Evolutionary conservation across 2,797 vertebrate species (phyloP).

Genomic region (Pseudochirops cupreus): DNA sequence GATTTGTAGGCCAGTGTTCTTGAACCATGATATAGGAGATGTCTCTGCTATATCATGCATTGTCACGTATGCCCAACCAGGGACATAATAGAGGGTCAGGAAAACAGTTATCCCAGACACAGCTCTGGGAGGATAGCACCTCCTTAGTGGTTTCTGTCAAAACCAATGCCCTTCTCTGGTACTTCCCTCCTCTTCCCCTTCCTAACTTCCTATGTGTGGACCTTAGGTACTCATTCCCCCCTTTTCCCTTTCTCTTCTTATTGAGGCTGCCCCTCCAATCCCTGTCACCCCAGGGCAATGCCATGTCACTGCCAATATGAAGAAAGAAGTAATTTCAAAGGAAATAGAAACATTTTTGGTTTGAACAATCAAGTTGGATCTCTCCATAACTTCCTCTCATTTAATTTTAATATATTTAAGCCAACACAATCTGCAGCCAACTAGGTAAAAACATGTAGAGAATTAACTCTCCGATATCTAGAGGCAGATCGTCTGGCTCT

Average conservation of each 20-base stretch:
- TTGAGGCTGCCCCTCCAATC: background rate
- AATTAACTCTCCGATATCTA: background rate
- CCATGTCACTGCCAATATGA: background rate
- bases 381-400: background rate
- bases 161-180: background rate
- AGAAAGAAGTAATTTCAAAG: background rate
- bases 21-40: background rate
- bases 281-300: background rate
- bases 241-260: background rate
- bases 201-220: background rate
- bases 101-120: background rate
- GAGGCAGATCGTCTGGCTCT: background rate
- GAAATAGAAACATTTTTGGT: background rate
- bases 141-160: background rate
- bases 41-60: background rate
- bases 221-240: background rate
- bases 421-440: background rate
- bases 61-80: background rate
- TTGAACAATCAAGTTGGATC: background rate
- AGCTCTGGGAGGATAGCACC: background rate
- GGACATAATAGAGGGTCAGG: background rate
- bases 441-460: background rate
- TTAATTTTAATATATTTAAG: background rate
- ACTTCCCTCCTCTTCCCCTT: background rate
- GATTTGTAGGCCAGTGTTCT: background rate